A percentile compares a stretch with the other conserved stretches of the same genome.
phyloP scores from a whole-genome alignment of 1,140 invertebrate species.

The Diprion similis region DNA sequence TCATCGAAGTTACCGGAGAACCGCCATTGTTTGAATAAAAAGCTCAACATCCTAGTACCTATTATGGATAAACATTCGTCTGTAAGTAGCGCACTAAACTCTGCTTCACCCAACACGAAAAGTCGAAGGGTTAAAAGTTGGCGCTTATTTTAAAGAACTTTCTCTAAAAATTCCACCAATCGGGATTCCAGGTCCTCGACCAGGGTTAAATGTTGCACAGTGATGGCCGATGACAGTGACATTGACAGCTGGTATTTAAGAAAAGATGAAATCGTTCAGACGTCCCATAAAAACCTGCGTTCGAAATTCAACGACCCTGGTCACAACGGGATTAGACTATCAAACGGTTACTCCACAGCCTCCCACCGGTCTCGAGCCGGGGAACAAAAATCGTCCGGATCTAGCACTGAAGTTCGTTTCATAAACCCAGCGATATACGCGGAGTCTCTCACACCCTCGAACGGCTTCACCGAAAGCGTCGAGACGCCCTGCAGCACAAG shows the following conservation, averaged over 20 bases:
- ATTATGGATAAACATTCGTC: conserved; percentile 20
- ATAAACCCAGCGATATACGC: conserved; percentile 44
- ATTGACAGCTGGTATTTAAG: conserved; percentile 31
- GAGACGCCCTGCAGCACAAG: neutral
- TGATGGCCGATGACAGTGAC: conserved; percentile 36
- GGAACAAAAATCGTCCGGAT: conserved; percentile 17
- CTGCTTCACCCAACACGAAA: neutral
- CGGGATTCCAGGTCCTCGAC: conserved; percentile 25
- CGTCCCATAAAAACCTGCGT: neutral
- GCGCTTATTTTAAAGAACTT: neutral
- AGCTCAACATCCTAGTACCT: conserved; percentile 3
- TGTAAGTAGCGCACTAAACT: neutral
- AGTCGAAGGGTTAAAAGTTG: too few relatives aligned
- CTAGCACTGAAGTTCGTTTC: conserved; percentile 32
- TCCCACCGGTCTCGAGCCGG: neutral
- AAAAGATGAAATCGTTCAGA: neutral
- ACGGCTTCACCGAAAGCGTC: neutral
- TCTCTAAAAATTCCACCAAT: conserved; percentile 11
- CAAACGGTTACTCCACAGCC: too few relatives aligned
- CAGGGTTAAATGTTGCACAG: conserved; percentile 28
- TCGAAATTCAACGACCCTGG: neutral
- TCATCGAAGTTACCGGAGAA: neutral
- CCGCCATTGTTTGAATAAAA: neutral
- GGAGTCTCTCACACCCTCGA: conserved; percentile 23
- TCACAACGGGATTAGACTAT: neutral